Evolutionary conservation across 2,888 invertebrate species (phyloP), one percentile per base, ranked within the genome.

Genomic region (Apodemia mormo): DNA sequence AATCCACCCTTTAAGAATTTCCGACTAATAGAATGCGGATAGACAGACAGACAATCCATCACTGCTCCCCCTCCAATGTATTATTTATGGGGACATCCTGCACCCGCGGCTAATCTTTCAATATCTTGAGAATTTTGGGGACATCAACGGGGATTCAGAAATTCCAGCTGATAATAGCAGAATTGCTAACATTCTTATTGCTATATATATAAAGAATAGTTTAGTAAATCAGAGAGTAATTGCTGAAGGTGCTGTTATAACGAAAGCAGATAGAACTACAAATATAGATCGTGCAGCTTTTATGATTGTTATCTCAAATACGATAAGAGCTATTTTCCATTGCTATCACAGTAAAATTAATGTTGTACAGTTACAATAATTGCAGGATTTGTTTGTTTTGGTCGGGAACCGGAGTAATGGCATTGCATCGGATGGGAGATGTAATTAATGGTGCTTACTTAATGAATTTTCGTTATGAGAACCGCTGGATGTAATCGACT

Each of bases 31-130:
- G 92, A 93, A 93, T 89, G 88, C 85, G 89, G 85, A 90, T 86
- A 88, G 83, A 85, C 82, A 84, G 90, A 89, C 89, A 89, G 85
- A 87, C 90, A 84, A 93, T 93, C 92, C 90, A 93, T 93, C 92
- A 93, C 88, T 64, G 66, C 76, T 75, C 87, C 91, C 90, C 87
- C 85, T 83, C 84, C 90, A 82, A 92, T 92, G 92, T 92, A 92
- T 92, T 92, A 92, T 92, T 92, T 92, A 92, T 92, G 84, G 92
- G 88, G 88, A 88, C 90, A 89, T 87, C 83, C 85, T 84, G 83
- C 77, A 87, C 89, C 89, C 86, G 85, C 85, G 86, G 91, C 90
- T 93, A 92, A 93, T 92, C 92, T 92, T 92, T 92, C 92, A 92
- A 92, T 93, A 92, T 93, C 92, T 91, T 88, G 85, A 91, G 87